phyloP scores from a whole-genome alignment of 2,797 vertebrate genomes.

The Sebastolobus alascanus region DNA sequence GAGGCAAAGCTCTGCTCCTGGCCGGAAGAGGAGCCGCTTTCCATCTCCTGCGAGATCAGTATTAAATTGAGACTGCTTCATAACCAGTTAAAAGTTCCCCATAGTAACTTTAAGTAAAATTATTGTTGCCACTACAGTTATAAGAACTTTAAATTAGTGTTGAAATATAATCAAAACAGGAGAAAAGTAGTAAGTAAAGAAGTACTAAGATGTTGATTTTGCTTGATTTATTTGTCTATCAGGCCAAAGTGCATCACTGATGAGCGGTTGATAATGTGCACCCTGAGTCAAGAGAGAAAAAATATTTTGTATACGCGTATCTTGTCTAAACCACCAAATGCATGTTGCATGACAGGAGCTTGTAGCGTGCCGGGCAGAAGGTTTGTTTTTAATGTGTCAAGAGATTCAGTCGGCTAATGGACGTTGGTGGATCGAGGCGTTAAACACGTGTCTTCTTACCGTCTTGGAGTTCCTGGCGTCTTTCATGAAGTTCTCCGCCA shows the following conservation, averaged over 20 bases:
- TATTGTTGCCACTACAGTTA: too few relatives aligned
- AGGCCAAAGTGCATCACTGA: too few relatives aligned
- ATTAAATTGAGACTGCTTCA: too few relatives aligned
- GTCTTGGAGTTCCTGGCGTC: constrained; percentile 96
- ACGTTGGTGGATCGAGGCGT: neutral
- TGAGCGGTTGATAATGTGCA: neutral
- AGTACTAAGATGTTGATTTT: neutral
- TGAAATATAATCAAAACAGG: neutral
- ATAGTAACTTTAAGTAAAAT: neutral
- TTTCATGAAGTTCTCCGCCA: constrained; percentile 90
- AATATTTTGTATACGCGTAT: too few relatives aligned
- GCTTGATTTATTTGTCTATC: neutral
- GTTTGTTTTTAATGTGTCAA: neutral
- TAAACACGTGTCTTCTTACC: constrained; percentile 69
- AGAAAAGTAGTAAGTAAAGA: neutral
- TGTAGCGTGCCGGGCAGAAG: neutral
- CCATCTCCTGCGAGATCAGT: too few relatives aligned
- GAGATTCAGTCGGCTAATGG: neutral
- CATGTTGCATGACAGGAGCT: too few relatives aligned
- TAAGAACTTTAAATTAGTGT: too few relatives aligned
- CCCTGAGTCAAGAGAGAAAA: neutral
- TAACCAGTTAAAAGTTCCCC: neutral
- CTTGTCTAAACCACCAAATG: neutral
- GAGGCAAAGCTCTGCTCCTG: too few relatives aligned
- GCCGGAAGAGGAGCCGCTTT: too few relatives aligned